Evolutionary conservation across 2,888 invertebrate species (phyloP), one percentile per base, ranked within the genome.

Genomic region (Melanophora roralis): DNA sequence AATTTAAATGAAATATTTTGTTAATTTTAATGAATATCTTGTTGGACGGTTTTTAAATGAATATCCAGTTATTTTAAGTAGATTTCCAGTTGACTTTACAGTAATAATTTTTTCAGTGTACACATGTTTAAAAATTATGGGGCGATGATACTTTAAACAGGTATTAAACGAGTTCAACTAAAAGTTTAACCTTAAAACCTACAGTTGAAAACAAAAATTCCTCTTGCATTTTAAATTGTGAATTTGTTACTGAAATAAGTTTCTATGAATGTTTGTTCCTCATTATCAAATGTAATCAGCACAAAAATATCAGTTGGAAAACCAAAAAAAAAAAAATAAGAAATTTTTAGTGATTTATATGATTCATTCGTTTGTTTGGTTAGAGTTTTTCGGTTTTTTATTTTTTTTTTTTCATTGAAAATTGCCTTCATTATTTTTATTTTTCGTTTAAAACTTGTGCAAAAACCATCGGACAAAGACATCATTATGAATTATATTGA

Each of bases 211-310:
- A 62, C 62, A 72, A 53, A 53, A 53, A 62, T 72, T 72, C 27
- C 3, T 27, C 27, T 27, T 6, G 27, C 6, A 27, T 27, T 27
- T 27, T 27, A 5, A 6, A 27, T 23, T 19, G 49, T 36, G 21
- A 36, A 27, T 38, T 36, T 69, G 14, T 47, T 27, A 27, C 4
- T 27, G 3, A 27, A 6, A 27, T 19, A 36, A 36, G 38, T 51
- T 27, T 3, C 6, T 5, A 3, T 34, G 19, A 16, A 4, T 36
- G n/a, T 65, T 79, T 79, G 43, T 74, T 64, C 69, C 65, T 65
- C 69, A 79, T 69, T 74, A 79, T 79, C 64, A 79, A 27, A 74
- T 79, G 69, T 74, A 79, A 79, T 79, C 71, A 75, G 71, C 57
- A 67, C 40, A 57, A 65, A n/a, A n/a, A 68, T 53, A 49, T 68